A percentile compares a stretch with the other conserved stretches of the same genome.
These are phyloP conservation scores for Patella ulyssiponensis DNA, from an alignment of 2,888 invertebrate species.

Conservation along the genomic window DNA sequence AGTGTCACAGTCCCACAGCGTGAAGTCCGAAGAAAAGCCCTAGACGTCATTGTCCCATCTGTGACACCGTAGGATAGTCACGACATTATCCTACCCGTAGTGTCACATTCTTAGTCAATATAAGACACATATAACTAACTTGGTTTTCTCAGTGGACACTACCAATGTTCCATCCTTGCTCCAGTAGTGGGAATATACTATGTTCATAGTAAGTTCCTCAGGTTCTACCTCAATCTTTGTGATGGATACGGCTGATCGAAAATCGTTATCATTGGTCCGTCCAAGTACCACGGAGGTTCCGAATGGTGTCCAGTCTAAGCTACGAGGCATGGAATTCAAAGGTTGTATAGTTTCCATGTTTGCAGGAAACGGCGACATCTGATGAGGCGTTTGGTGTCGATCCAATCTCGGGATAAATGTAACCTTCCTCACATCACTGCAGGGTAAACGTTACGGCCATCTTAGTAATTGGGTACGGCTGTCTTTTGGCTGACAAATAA, in stretches of 20 bases:
- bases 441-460: slow-evolving; percentile 35
- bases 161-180: slow-evolving; percentile 38
- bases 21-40: too few species aligned
- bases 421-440: slow-evolving; percentile 41
- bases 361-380: slow-evolving; percentile 34
- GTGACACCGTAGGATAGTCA: too few species aligned
- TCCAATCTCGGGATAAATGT: slow-evolving; percentile 44
- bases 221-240: slow-evolving; percentile 41
- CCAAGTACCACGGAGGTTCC: slow-evolving; percentile 57
- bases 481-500: too few species aligned
- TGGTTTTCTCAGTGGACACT: slow-evolving; percentile 43
- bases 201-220: slow-evolving; percentile 36
- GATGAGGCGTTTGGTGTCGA: slow-evolving; percentile 24
- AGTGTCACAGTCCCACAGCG: too few species aligned
- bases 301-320: slow-evolving; percentile 57
- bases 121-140: slow-evolving; percentile 40
- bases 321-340: slow-evolving; percentile 49
- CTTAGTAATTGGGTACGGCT: background rate
- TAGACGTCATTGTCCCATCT: too few species aligned
- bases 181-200: slow-evolving; percentile 49
- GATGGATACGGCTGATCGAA: slow-evolving; percentile 50
- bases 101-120: slow-evolving; percentile 34
- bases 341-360: slow-evolving; percentile 40
- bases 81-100: too few species aligned
- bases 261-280: slow-evolving; percentile 46